Conservation (phyloP, 2,888 invertebrate genomes). For the Sisyra nigra region DNA sequence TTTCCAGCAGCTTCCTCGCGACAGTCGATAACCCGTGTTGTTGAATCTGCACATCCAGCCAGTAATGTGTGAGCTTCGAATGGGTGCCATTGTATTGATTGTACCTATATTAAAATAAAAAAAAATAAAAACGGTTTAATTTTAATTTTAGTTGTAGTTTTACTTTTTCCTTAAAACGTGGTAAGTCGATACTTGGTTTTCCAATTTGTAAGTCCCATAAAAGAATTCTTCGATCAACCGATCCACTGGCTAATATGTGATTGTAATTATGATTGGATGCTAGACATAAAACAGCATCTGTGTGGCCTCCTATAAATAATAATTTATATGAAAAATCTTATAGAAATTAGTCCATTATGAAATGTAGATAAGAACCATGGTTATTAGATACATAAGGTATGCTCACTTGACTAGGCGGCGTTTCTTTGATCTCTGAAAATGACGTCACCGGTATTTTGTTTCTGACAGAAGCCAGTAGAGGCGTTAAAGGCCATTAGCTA, state of each 20-base stretch:
- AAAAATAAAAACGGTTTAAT: not conserved
- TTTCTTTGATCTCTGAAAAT: no score
- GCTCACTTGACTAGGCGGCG: no score
- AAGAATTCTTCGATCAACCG: conserved; percentile 73
- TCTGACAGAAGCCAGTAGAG: no score
- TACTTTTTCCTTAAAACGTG: conserved; percentile 61
- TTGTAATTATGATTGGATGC: conserved; percentile 75
- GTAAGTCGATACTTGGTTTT: conserved; percentile 55
- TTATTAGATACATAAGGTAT: no score
- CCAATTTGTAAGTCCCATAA: conserved; percentile 86
- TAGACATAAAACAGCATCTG: conserved; percentile 77
- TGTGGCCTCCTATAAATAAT: conserved; percentile 43
- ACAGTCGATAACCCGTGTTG: conserved; percentile 68
- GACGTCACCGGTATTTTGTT: no score
- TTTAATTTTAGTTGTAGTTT: not conserved
- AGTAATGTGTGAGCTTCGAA: conserved; percentile 67
- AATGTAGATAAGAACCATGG: no score
- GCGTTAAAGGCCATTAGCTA: no score
- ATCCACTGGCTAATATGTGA: conserved; percentile 83
- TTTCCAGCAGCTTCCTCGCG: conserved; percentile 32
- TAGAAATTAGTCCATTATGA: no score
- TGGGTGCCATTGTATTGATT: conserved; percentile 70
- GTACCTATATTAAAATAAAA: conserved; percentile 32
- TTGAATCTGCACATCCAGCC: conserved; percentile 71
- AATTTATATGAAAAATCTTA: no score